Evolutionary conservation across 1,140 invertebrate species (phyloP).

Genomic region (Neodiprion lecontei): DNA sequence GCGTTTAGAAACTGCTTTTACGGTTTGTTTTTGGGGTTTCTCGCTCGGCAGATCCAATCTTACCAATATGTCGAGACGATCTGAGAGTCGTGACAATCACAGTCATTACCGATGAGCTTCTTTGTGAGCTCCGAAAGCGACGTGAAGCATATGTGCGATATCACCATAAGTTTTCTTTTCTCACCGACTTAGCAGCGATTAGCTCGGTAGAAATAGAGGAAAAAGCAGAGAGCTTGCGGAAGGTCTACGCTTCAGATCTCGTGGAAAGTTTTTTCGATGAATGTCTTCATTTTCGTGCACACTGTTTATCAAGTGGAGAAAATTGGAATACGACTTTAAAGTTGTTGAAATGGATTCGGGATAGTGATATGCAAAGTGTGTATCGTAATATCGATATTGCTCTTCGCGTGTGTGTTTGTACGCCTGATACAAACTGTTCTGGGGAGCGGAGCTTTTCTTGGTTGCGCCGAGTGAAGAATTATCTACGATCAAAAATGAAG

Average conservation of each 20-base stretch:
- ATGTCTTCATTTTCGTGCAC: constrained; percentile 24
- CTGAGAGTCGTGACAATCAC: constrained; percentile 17
- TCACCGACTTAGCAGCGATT: constrained; percentile 27
- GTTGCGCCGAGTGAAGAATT: constrained; percentile 31
- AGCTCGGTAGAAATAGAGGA: constrained; percentile 24
- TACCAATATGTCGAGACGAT: background rate
- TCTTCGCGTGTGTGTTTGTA: constrained; percentile 30
- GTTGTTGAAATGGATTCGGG: constrained; percentile 19
- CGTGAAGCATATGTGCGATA: constrained; percentile 25
- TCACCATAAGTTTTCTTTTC: constrained; percentile 30
- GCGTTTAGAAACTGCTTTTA: constrained; percentile 28
- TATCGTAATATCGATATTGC: constrained; percentile 32
- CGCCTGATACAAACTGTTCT: constrained; percentile 24
- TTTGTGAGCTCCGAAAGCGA: constrained; percentile 29
- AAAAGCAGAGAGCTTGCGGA: constrained; percentile 19
- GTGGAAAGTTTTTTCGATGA: constrained; percentile 16
- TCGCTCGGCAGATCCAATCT: constrained; percentile 20
- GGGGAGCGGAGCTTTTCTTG: constrained; percentile 32
- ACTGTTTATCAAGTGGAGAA: background rate
- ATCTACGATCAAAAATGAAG: constrained; percentile 25
- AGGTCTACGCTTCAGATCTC: constrained; percentile 16
- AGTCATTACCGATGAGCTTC: constrained; percentile 30
- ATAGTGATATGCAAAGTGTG: constrained; percentile 18
- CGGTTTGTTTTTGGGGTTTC: constrained; percentile 24
- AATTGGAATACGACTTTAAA: background rate